A percentile compares a stretch with the other conserved stretches of the same genome.
phyloP scores from a whole-genome alignment of 2,113 vertebrate genomes.

The Cynopterus brachyotis region DNA sequence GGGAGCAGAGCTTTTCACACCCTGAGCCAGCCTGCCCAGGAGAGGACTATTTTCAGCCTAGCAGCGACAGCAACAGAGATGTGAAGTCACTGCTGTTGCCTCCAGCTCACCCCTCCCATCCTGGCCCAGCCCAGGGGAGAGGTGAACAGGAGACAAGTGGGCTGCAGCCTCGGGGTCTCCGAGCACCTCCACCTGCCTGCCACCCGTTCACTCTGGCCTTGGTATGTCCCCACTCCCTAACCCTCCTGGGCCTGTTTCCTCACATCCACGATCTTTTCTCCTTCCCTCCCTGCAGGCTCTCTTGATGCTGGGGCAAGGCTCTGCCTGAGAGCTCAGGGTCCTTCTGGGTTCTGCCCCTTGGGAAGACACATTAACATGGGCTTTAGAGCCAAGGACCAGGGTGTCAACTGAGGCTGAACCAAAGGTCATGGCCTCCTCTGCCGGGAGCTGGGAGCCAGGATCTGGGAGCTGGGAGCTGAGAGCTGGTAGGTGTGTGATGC shows the following conservation, averaged over 20 bases:
- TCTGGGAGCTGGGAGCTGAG: not conserved
- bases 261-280: not conserved
- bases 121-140: not conserved
- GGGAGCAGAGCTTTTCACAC: constrained; percentile 72
- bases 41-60: constrained; percentile 75
- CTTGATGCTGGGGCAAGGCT: not conserved
- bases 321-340: not conserved
- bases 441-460: not conserved
- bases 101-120: not conserved
- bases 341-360: not conserved
- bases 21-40: constrained; percentile 55
- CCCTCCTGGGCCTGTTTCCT: not conserved
- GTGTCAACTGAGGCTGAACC: not conserved
- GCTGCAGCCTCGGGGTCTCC: not conserved
- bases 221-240: not conserved
- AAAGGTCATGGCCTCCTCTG: not conserved
- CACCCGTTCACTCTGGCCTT: not conserved
- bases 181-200: not conserved
- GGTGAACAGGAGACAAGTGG: not conserved
- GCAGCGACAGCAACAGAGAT: constrained; percentile 66
- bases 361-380: not conserved
- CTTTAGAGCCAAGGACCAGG: not conserved
- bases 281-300: not conserved
- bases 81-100: constrained; percentile 63
- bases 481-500: not conserved